phyloP scores from a whole-genome alignment of 1,140 invertebrate genomes.

The Meloidogyne exigua region DNA sequence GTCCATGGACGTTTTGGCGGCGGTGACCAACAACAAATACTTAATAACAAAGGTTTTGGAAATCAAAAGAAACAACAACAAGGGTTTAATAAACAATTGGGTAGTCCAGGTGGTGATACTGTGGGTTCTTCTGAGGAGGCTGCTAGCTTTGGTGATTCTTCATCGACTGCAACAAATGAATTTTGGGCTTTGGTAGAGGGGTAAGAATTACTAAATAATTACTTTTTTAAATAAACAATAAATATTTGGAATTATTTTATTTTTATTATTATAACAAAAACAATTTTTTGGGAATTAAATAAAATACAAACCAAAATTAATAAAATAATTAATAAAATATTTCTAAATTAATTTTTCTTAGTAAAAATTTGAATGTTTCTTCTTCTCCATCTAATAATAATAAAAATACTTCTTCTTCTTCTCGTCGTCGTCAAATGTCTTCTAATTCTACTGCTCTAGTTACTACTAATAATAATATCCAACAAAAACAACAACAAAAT shows the following conservation, averaged over 20 bases:
- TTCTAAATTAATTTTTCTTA: background rate
- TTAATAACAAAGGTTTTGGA: background rate
- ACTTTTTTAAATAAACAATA: no score
- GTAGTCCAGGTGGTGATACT: background rate
- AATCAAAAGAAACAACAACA: constrained; percentile 6
- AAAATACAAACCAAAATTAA: no score
- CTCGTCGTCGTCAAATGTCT: background rate
- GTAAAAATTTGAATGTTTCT: background rate
- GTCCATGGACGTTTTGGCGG: constrained; percentile 64
- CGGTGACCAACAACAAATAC: background rate
- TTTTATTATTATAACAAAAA: no score
- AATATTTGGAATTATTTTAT: no score
- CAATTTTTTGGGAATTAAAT: no score
- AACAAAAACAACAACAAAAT: background rate
- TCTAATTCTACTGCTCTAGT: background rate
- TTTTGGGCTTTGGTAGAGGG: background rate
- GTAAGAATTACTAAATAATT: no score
- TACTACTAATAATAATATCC: background rate
- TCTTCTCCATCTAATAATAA: background rate
- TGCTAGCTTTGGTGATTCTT: background rate
- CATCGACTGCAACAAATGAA: background rate
- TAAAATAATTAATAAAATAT: no score
- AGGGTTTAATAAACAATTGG: background rate
- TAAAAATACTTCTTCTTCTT: background rate
- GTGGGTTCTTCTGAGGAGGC: background rate